phyloP scores from a whole-genome alignment of 2,888 invertebrate species.

The Branchipolynoe longqiensis region DNA sequence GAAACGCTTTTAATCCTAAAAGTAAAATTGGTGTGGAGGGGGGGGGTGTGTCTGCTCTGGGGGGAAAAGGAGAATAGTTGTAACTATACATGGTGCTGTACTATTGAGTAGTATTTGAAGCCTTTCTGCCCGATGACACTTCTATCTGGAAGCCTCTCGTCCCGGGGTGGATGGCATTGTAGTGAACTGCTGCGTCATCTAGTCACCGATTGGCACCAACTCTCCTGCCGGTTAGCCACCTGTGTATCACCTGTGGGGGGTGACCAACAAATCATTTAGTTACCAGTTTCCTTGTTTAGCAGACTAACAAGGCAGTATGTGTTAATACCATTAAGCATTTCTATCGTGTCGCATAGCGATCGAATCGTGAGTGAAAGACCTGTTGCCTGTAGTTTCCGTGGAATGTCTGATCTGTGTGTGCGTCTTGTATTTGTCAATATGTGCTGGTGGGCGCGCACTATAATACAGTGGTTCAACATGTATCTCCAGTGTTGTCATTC shows the following conservation, averaged over 20 bases:
- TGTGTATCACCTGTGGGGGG: too few relatives aligned
- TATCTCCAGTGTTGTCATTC: conserved; percentile 6
- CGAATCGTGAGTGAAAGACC: conserved; percentile 2
- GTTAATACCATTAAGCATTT: neutral
- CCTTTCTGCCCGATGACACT: neutral
- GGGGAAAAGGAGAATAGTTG: too few relatives aligned
- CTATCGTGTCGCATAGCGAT: conserved; percentile 10
- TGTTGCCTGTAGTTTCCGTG: neutral
- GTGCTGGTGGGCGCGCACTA: neutral
- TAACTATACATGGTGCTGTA: conserved; percentile 38
- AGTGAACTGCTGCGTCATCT: neutral
- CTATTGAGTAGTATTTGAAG: conserved; percentile 29
- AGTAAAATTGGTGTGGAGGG: too few relatives aligned
- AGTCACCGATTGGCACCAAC: neutral
- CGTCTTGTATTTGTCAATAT: neutral
- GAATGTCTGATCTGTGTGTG: neutral
- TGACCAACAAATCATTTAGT: too few relatives aligned
- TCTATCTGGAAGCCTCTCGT: neutral
- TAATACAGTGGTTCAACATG: conserved; percentile 7
- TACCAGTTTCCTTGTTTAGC: neutral
- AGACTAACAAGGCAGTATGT: neutral
- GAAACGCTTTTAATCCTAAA: too few relatives aligned
- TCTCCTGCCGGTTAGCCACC: neutral
- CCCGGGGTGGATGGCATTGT: neutral
- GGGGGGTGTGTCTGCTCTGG: too few relatives aligned